Base-by-base conservation (phyloP, 2,797 vertebrate species). In the Australoheros facetus region DNA sequence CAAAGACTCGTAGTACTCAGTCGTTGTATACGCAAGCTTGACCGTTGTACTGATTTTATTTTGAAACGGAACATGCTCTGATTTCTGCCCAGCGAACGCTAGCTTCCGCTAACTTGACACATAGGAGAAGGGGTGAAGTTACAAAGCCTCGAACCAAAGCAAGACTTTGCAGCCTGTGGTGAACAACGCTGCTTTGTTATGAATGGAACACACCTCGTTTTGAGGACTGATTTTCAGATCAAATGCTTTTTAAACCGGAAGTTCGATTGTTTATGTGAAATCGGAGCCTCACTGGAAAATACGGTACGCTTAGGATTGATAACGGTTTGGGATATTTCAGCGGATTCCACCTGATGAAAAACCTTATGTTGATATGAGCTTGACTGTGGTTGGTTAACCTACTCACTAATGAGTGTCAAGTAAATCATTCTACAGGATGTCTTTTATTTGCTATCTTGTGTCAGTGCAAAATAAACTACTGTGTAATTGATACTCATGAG, bases 121-220 rank as follows among this genome's bases (percentile, higher is more conserved):
- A 2, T 0, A 13, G 11, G 39, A 75, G 71, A 74, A 16, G 73
- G 37, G 76, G 62, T 91, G 92, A 92, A 92, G 93, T 94, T 94
- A 79, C 86, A 56, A 76, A 81, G 82, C 80, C 77, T 83, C 9
- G 57, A 8, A 73, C 80, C 88, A 71, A 77, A 91, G 85, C 88
- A 81, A 77, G 73, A 80, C 78, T 82, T 62, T 0, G 2, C 71
- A 48, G 56, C 57, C 62, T 6, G 81, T 3, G 45, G 71, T 17
- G 79, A 85, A 82, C 81, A 51, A n/a, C 54, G 42, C 7, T 64
- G 12, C 58, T 62, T 71, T 37, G 66, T 54, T 54, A 88, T 90
- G 85, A 94, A 85, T 87, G 91, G 79, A 81, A 89, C 77, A 7
- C 1, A 3, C 64, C 37, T 78, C 71, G 3, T 30, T 26, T 75